phyloP scores from a whole-genome alignment of 1,140 invertebrate species.

The Ceratina australensis region DNA sequence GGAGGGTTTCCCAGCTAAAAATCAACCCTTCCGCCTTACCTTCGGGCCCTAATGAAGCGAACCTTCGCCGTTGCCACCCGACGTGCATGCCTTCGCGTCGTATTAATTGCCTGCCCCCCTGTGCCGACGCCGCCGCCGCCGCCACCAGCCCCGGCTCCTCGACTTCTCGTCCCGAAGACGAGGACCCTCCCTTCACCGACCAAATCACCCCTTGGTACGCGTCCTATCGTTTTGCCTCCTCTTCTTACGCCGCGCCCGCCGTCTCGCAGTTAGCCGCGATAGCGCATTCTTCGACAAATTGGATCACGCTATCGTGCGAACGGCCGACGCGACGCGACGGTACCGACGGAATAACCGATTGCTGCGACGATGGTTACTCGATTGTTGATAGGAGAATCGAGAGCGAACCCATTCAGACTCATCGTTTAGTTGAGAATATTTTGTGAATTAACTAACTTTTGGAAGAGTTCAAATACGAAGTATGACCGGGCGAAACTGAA shows the following conservation, averaged over 20 bases:
- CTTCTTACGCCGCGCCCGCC: conserved; percentile 46
- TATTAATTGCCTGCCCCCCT: conserved; percentile 74
- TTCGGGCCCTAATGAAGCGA: conserved; percentile 74
- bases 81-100: conserved; percentile 74
- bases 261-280: conserved; percentile 64
- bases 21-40: conserved; percentile 69
- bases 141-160: conserved; percentile 22
- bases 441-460: too few species aligned
- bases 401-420: too few species aligned
- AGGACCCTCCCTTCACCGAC: conserved; percentile 54
- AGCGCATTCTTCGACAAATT: conserved; percentile 78
- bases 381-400: not conserved
- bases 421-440: too few species aligned
- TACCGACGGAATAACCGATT: conserved; percentile 51
- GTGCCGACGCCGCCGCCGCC: too few species aligned
- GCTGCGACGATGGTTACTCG: not conserved
- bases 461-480: too few species aligned
- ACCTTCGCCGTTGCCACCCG: conserved; percentile 69
- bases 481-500: too few species aligned
- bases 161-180: conserved; percentile 51
- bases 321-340: conserved; percentile 54
- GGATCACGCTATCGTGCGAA: conserved; percentile 75
- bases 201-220: conserved; percentile 5
- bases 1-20: conserved; percentile 70
- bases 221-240: conserved; percentile 47